Percentiles rank a stretch among this genome's conserved stretches.
phyloP scores from a whole-genome alignment of 2,888 invertebrate genomes.

The Dynastes tityus region DNA sequence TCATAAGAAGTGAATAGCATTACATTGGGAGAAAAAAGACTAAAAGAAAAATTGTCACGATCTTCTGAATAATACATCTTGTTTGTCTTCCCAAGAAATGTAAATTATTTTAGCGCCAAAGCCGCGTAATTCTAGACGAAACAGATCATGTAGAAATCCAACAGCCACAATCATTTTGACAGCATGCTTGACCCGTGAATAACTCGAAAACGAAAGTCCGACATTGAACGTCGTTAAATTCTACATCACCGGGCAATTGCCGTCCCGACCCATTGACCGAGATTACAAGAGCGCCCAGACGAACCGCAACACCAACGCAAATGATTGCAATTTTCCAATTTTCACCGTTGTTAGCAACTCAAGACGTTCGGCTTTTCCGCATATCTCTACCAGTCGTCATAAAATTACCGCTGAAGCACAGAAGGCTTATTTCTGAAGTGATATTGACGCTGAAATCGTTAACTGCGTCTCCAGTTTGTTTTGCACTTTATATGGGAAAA shows the following conservation, averaged over 20 bases:
- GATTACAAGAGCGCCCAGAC: slow-evolving; percentile 33
- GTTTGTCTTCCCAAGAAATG: too few species aligned
- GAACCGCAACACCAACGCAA: slow-evolving; percentile 54
- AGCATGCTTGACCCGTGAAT: too few species aligned
- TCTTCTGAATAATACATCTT: too few species aligned
- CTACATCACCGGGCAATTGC: background rate
- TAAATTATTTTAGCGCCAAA: too few species aligned
- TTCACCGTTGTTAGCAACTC: background rate
- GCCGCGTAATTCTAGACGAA: too few species aligned
- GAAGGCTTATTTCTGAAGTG: background rate
- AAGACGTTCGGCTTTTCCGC: slow-evolving; percentile 5
- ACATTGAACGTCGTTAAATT: slow-evolving; percentile 53
- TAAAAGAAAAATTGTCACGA: too few species aligned
- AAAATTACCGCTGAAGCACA: slow-evolving; percentile 1
- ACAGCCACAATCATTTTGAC: too few species aligned
- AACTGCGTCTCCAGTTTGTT: slow-evolving; percentile 44
- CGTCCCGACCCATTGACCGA: slow-evolving; percentile 56
- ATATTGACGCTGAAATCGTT: background rate
- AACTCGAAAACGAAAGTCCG: slow-evolving; percentile 55
- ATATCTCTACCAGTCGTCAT: background rate
- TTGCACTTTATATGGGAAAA: slow-evolving; percentile 38
- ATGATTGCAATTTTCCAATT: slow-evolving; percentile 52
- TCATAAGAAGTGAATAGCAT: too few species aligned
- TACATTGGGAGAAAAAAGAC: too few species aligned
- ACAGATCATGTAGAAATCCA: too few species aligned